These are phyloP conservation scores for Archocentrus centrarchus DNA, from an alignment of 2,113 vertebrate species.

Conservation along the genomic window DNA sequence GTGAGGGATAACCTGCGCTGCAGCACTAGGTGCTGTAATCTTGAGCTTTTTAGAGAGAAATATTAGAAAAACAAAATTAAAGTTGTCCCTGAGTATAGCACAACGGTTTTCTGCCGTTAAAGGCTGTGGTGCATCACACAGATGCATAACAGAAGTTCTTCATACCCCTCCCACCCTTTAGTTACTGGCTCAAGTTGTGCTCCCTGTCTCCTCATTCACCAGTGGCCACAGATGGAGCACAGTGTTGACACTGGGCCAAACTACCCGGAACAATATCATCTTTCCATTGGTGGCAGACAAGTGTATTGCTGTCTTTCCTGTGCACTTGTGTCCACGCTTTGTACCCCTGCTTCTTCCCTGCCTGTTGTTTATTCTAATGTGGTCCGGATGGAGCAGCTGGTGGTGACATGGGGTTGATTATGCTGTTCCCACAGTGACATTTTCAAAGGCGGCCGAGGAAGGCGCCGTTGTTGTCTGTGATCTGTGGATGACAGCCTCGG, in stretches of 20 bases:
- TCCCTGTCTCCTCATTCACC: constrained; percentile 46
- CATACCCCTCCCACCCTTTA: constrained; percentile 27
- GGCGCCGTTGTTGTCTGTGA: constrained; percentile 69
- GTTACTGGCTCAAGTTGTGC: constrained; percentile 48
- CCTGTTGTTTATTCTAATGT: constrained; percentile 78
- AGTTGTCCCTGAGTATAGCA: neutral
- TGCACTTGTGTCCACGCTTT: constrained; percentile 67
- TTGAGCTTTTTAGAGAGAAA: neutral
- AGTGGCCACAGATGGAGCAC: constrained; percentile 63
- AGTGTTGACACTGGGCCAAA: constrained; percentile 56
- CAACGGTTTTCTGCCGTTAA: constrained; percentile 3
- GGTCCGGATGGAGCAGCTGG: constrained; percentile 79
- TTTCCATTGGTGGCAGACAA: constrained; percentile 52
- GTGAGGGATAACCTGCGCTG: neutral
- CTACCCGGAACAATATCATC: constrained; percentile 68
- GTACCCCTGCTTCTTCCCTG: constrained; percentile 51
- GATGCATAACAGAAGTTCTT: constrained; percentile 12
- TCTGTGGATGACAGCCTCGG: constrained; percentile 82
- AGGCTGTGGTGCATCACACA: constrained; percentile 4
- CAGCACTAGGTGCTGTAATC: neutral
- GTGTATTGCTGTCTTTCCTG: constrained; percentile 58
- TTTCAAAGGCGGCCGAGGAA: constrained; percentile 66
- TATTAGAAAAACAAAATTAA: neutral
- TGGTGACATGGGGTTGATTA: constrained; percentile 82
- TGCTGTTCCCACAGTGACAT: constrained; percentile 79